phyloP scores from a whole-genome alignment of 1,140 invertebrate genomes.

The Thaumetopoea pityocampa region DNA sequence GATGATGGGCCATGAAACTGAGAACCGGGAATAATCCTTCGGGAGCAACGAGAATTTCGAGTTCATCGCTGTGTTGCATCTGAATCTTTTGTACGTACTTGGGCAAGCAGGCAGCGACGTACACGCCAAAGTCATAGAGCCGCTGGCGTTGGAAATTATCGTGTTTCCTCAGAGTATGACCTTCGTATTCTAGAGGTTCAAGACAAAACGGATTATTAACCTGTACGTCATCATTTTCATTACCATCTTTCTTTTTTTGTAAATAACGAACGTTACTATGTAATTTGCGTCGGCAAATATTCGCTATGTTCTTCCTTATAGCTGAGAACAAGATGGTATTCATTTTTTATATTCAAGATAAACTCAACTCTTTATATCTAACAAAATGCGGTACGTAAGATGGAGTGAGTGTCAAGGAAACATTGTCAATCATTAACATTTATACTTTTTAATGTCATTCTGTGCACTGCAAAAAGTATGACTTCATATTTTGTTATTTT shows the following conservation, averaged over 20 bases:
- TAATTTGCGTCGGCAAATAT: slow-evolving; percentile 8
- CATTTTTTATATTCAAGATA: too few relatives aligned
- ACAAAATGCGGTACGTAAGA: too few relatives aligned
- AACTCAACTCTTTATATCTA: too few relatives aligned
- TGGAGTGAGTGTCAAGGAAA: too few relatives aligned
- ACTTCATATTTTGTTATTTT: too few relatives aligned
- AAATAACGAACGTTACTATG: not conserved
- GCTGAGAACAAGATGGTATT: slow-evolving; percentile 1
- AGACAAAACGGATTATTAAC: slow-evolving; percentile 39
- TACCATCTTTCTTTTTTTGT: too few relatives aligned
- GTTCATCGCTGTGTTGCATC: slow-evolving; percentile 86
- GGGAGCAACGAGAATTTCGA: slow-evolving; percentile 94
- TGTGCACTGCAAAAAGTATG: too few relatives aligned
- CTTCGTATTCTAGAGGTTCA: slow-evolving; percentile 42
- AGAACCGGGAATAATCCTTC: slow-evolving; percentile 93
- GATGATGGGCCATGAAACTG: slow-evolving; percentile 93
- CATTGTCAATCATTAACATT: too few relatives aligned
- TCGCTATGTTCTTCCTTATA: not conserved
- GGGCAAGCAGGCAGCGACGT: slow-evolving; percentile 85
- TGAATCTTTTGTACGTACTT: slow-evolving; percentile 95
- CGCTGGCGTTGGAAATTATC: slow-evolving; percentile 44
- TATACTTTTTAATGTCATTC: too few relatives aligned
- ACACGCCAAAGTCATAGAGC: slow-evolving; percentile 62
- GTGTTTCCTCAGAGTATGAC: slow-evolving; percentile 44
- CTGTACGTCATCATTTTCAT: slow-evolving; percentile 24